Evolutionary conservation across 2,888 invertebrate species (phyloP), one percentile per base, ranked within the genome.

Genomic region (Phalangium opilio): DNA sequence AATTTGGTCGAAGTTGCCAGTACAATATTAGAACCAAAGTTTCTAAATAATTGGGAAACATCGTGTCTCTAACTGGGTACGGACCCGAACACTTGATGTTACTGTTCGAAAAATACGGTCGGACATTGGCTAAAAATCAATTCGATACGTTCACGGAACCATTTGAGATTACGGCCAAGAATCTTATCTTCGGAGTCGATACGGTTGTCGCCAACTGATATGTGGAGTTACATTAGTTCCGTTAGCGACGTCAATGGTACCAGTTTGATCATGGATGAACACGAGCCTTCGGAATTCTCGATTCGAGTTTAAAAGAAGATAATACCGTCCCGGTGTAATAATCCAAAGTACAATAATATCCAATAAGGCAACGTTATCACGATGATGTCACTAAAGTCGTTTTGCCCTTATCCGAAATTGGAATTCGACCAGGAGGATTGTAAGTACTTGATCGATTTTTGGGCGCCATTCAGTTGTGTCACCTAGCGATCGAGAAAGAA

Each of bases 281-380:
- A 45, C 8, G 40, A 41, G n/a, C 39, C 51, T 11, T 51, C 53
- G 21, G 19, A 43, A 7, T 53, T 41, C 34, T 53, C 10, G 53
- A 53, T 21, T 40, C 39, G 18, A 45, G 41, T 38, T 38, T 50
- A 8, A 27, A 27, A 27, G 45, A 43, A 12, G n/a, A 21, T 12
- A 47, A 50, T n/a, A 18, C 15, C 8, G 40, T 43, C 7, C 43
- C 50, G 33, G 51, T 1, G 79, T 86, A 8, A 76, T 78, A 0
- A 83, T 55, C 93, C 93, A 0, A 95, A 95, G 67, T 93, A 90
- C 67, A 90, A 95, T 64, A 93, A 93, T 91, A 89, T 58, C 78
- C 91, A 55, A 43, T 49, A 45, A 49, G 21, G 17, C 48, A 46
- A 18, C 44, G 45, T 14, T 35, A 50, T 32, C 40, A 41, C 15